Evolutionary conservation across 1,140 invertebrate species (phyloP), one percentile per base, ranked within the genome.

Genomic region (Drosophila tani): DNA sequence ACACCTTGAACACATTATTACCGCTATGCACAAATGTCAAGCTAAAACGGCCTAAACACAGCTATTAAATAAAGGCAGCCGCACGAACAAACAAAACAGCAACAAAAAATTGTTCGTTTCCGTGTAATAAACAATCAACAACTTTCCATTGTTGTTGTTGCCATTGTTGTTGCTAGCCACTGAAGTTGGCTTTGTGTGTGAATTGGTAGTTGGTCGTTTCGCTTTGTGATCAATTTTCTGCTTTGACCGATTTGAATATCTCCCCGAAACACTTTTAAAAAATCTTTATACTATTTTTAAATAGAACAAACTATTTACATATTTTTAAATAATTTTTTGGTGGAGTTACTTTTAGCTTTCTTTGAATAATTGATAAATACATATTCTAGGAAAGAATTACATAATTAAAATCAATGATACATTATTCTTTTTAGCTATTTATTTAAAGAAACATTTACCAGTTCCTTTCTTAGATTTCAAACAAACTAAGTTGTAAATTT

Each of bases 51-150:
- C 67, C 69, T 73, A 73, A 73, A 71, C 67, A 60, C 53, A 19
- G 53, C 69, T 19, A 71, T 73, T 73, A 73, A 71, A 35, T 73
- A 14, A 19, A 71, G 46, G 27, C 65, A 49, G 41, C 69, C 24
- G 12, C 66, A 69, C 51, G 50, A 82, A 29, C 71, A 81, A 69
- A 64, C 75, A 71, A 81, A 81, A 78, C 75, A 46, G 21, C 58
- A 45, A 64, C 65, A 65, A 77, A 71, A 80, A 67, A 75, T 75
- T 56, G 43, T 73, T 67, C 83, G 50, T 82, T 86, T 86, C 82
- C 82, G 82, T 86, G 82, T 86, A 85, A 85, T 79, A 85, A 86
- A 81, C 64, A 86, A 78, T 74, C 77, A 85, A 70, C 82, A 74
- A 85, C 78, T 85, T 85, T 85, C 74, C 78, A 78, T 82, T 81